These are phyloP conservation scores for Physocephala rufipes DNA, from an alignment of 2,888 invertebrate species.

Conservation along the genomic window DNA sequence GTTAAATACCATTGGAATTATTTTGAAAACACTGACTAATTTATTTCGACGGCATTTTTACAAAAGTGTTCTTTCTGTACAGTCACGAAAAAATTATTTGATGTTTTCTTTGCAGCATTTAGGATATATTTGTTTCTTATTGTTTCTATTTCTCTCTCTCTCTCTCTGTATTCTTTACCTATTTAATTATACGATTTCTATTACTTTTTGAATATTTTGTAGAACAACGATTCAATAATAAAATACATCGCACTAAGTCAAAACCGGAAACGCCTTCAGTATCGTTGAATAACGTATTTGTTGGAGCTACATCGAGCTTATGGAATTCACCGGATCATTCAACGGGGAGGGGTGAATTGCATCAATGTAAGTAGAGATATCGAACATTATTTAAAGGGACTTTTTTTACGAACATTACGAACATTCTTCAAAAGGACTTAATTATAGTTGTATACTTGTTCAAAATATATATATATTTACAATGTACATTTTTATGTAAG, in stretches of 20 bases:
- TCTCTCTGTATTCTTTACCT: background rate
- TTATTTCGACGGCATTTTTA: too few species aligned
- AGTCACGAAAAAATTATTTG: too few species aligned
- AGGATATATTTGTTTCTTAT: background rate
- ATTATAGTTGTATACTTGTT: too few species aligned
- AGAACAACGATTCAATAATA: slow-evolving; percentile 54
- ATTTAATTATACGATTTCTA: background rate
- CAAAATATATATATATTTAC: too few species aligned
- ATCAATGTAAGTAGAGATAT: slow-evolving; percentile 56
- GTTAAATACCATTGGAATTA: too few species aligned
- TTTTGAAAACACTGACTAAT: too few species aligned
- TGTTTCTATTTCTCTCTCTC: background rate
- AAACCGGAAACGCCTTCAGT: slow-evolving; percentile 57
- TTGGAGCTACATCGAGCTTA: slow-evolving; percentile 63
- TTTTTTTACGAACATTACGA: too few species aligned
- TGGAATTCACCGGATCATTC: slow-evolving; percentile 64
- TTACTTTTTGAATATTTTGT: slow-evolving; percentile 30
- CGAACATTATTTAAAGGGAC: too few species aligned
- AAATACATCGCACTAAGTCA: slow-evolving; percentile 58
- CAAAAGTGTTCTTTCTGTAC: too few species aligned
- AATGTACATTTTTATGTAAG: too few species aligned
- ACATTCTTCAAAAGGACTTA: too few species aligned
- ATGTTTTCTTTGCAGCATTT: too few species aligned
- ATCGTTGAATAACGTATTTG: slow-evolving; percentile 60
- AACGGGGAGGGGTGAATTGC: slow-evolving; percentile 51